These are phyloP conservation scores for Rhamnusium bicolor DNA, from an alignment of 2,888 invertebrate species.

Conservation along the genomic window DNA sequence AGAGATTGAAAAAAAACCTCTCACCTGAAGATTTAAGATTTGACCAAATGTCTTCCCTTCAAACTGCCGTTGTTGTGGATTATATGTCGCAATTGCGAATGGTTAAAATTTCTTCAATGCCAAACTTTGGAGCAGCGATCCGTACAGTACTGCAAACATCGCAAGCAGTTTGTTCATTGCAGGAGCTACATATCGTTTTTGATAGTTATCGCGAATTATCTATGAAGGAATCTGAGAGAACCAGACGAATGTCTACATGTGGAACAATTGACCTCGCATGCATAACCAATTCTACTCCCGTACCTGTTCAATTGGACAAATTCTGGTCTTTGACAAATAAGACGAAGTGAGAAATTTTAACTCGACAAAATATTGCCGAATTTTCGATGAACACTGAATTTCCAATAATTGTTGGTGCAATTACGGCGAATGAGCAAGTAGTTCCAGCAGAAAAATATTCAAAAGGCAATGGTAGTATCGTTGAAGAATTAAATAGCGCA, in stretches of 20 bases:
- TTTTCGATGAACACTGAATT: background rate
- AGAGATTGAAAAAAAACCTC: background rate
- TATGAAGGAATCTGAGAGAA: background rate
- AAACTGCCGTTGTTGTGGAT: conserved; percentile 1
- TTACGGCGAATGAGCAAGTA: background rate
- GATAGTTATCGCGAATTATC: background rate
- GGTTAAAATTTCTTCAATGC: conserved; percentile 1
- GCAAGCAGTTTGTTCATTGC: background rate
- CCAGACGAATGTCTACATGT: background rate
- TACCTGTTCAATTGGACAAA: background rate
- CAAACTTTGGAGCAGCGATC: background rate
- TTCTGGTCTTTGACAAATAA: conserved; percentile 5
- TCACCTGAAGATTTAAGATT: background rate
- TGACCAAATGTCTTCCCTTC: conserved; percentile 1
- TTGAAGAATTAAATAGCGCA: conserved; percentile 1
- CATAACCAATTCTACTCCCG: background rate
- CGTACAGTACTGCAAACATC: background rate
- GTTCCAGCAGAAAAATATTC: background rate
- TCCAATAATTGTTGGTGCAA: background rate
- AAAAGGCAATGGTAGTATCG: conserved; percentile 1
- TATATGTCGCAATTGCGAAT: background rate
- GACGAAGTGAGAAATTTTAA: too few relatives aligned
- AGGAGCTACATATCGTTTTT: conserved; percentile 1
- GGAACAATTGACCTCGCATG: background rate
- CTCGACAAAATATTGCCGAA: conserved; percentile 2